A percentile compares a stretch with the other conserved stretches of the same genome.
phyloP scores from a whole-genome alignment of 2,888 invertebrate species.

The Drosophila demipolita region DNA sequence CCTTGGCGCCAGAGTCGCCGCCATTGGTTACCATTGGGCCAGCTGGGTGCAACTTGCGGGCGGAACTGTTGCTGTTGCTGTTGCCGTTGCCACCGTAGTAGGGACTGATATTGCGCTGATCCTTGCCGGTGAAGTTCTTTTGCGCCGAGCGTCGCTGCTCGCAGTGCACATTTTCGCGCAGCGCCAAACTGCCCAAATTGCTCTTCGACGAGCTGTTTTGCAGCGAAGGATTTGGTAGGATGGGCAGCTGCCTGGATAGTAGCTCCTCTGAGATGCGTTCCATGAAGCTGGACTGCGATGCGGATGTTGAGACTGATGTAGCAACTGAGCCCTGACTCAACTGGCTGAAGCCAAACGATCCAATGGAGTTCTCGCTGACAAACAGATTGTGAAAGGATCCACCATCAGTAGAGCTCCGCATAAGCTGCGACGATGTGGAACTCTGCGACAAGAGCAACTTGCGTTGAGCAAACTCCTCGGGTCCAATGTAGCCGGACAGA shows the following conservation, averaged over 20 bases:
- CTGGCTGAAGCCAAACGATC: slow-evolving; percentile 74
- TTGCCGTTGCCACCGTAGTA: slow-evolving; percentile 58
- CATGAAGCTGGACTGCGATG: slow-evolving; percentile 67
- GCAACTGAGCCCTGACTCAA: slow-evolving; percentile 66
- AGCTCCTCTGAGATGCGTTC: slow-evolving; percentile 69
- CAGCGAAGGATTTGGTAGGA: slow-evolving; percentile 72
- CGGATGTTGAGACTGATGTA: slow-evolving; percentile 30
- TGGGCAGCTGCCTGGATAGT: slow-evolving; percentile 52
- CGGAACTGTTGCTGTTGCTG: slow-evolving; percentile 61
- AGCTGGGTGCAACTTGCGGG: slow-evolving; percentile 48
- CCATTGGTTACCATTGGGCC: not conserved
- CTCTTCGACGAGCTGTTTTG: slow-evolving; percentile 84
- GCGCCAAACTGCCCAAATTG: slow-evolving; percentile 80
- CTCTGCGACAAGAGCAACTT: slow-evolving; percentile 65
- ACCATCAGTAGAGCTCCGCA: slow-evolving; percentile 23
- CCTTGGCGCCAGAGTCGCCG: slow-evolving; percentile 84
- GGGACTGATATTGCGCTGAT: slow-evolving; percentile 83
- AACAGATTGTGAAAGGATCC: slow-evolving; percentile 71
- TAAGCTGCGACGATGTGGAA: slow-evolving; percentile 31
- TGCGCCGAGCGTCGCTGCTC: slow-evolving; percentile 82
- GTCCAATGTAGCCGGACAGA: slow-evolving; percentile 82
- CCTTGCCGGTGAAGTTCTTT: slow-evolving; percentile 84
- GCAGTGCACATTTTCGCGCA: slow-evolving; percentile 83
- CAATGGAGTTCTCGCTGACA: slow-evolving; percentile 78
- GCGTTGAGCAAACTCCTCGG: slow-evolving; percentile 82